Base-by-base conservation (phyloP, 2,113 vertebrate species). In the Pyxicephalus adspersus region DNA sequence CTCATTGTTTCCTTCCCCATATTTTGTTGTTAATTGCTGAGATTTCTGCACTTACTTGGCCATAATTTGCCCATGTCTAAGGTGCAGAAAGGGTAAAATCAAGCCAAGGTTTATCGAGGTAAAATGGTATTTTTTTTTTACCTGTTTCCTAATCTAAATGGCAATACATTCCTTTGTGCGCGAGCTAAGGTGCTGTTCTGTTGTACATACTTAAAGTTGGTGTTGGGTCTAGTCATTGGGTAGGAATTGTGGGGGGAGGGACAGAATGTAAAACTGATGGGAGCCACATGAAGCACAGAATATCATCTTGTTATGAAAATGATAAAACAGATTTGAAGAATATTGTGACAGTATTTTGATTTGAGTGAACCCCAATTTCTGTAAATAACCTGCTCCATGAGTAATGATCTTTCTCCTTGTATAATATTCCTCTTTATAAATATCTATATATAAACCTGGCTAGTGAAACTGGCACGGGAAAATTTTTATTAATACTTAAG, bases 101-200 rank as follows among this genome's bases (percentile, higher is more conserved):
- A 18, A 51, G 77, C 77, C 7, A 25, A 80, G 67, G 51, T 45
- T 50, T 25, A 25, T 38, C 52, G 65, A 55, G 77, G 52, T 28
- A 68, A 70, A 20, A 22, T 29, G 64, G 29, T 34, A 9, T 38
- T 38, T 38, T 38, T 38, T 57, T 81, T 80, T 81, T 73, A 80
- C 18, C n/a, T 64, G 18, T 70, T 73, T 81, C 79, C 68, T 71
- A 55, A 29, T 73, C 22, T 81, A 2, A 73, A 82, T 75, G 80
- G 80, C 80, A 82, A 82, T 82, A 82, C 80, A 75, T 82, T 82
- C 80, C 80, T 74, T 75, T 64, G 61, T 58, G 71, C 70, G 58
- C 60, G 52, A 74, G 80, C 28, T 75, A 74, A 31, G 80, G 80
- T 82, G 71, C 80, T 82, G 71, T 82, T 75, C 25, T 28, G 50